Evolutionary conservation across 2,113 vertebrate species (phyloP).

Genomic region (Pseudorhombus dupliciocellatus): DNA sequence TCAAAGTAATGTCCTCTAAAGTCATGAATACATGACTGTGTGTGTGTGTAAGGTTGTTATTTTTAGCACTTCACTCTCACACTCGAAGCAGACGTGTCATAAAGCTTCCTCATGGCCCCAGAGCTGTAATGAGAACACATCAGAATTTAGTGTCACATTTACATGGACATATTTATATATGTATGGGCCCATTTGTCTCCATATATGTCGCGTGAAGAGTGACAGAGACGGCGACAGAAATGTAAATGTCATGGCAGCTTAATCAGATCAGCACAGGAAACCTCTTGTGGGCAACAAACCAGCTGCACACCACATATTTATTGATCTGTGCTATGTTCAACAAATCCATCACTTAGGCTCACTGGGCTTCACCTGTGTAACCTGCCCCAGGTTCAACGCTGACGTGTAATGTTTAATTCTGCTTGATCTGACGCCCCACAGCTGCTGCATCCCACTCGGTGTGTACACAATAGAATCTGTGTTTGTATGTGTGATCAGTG

Average conservation of each 20-base stretch:
- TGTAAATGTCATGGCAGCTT: constrained; percentile 17
- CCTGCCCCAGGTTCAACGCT: neutral
- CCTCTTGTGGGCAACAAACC: constrained; percentile 34
- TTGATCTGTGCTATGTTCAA: constrained; percentile 60
- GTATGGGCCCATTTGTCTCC: neutral
- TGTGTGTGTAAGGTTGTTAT: neutral
- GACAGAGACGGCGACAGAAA: neutral
- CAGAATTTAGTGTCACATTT: constrained; percentile 1
- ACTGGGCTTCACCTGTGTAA: constrained; percentile 36
- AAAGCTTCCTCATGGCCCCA: neutral
- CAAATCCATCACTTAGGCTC: constrained; percentile 37
- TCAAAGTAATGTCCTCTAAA: neutral
- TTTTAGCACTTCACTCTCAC: neutral
- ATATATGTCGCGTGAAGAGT: neutral
- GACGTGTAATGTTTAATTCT: constrained; percentile 49
- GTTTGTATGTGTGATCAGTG: neutral
- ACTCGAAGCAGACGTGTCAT: neutral
- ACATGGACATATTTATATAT: neutral
- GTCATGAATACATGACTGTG: neutral
- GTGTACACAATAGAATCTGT: constrained; percentile 5
- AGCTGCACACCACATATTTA: constrained; percentile 42
- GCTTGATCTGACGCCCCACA: constrained; percentile 50
- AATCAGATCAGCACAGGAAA: constrained; percentile 32
- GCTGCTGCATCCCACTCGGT: constrained; percentile 26
- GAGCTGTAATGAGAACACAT: neutral